A percentile compares a stretch with the other conserved stretches of the same genome.
phyloP scores from a whole-genome alignment of 1,140 invertebrate species.

The Atta texana region DNA sequence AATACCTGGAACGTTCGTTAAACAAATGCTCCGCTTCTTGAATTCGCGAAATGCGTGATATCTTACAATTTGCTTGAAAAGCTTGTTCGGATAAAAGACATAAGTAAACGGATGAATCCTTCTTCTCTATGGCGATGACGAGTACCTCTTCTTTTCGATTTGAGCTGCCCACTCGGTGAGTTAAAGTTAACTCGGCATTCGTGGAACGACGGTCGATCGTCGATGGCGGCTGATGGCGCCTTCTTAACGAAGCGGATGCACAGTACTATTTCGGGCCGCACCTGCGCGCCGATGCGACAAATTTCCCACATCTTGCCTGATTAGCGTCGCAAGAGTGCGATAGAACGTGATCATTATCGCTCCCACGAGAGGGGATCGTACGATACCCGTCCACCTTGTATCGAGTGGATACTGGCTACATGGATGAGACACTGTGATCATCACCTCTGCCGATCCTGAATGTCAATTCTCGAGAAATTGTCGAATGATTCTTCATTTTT shows the following conservation, averaged over 20 bases:
- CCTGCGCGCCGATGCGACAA: constrained; percentile 62
- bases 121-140: neutral
- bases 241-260: constrained; percentile 63
- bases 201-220: constrained; percentile 58
- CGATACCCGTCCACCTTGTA: constrained; percentile 28
- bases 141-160: constrained; percentile 35
- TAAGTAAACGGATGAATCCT: neutral
- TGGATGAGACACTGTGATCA: neutral
- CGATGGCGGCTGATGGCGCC: constrained; percentile 58
- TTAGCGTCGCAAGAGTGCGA: constrained; percentile 58
- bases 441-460: constrained; percentile 2
- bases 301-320: constrained; percentile 64
- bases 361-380: neutral
- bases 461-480: constrained; percentile 16
- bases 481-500: neutral
- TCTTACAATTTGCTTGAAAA: neutral
- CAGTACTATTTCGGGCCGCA: constrained; percentile 59
- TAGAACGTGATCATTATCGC: constrained; percentile 44
- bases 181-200: constrained; percentile 62
- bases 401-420: constrained; percentile 3
- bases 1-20: neutral
- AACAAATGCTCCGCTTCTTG: neutral
- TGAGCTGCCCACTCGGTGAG: constrained; percentile 51
- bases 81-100: neutral
- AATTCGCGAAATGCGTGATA: neutral